Evolutionary conservation across 2,888 invertebrate species (phyloP).

Genomic region (Parapristionchus giblindavisi): DNA sequence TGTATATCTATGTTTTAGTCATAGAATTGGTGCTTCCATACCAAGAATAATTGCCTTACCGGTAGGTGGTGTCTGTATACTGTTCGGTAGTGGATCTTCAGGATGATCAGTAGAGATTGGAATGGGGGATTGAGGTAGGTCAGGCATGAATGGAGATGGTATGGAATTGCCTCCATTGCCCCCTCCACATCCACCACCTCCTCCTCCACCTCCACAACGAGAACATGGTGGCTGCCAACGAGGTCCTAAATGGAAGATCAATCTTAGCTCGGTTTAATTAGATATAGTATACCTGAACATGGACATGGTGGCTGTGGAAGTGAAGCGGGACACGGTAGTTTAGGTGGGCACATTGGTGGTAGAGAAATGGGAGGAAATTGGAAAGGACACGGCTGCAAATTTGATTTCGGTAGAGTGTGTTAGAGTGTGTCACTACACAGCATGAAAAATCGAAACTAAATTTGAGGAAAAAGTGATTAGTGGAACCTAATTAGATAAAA

Average conservation of each 20-base stretch:
- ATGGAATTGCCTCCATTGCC: not conserved
- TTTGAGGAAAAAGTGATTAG: too few relatives aligned
- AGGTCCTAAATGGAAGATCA: not conserved
- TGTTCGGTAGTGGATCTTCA: constrained; percentile 6
- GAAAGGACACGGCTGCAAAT: constrained; percentile 43
- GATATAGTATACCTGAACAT: constrained; percentile 37
- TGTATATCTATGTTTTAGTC: too few relatives aligned
- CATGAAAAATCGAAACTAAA: too few relatives aligned
- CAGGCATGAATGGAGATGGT: not conserved
- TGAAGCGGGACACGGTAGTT: constrained; percentile 42
- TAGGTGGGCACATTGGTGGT: constrained; percentile 41
- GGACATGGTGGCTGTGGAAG: constrained; percentile 47
- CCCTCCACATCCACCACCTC: constrained; percentile 3
- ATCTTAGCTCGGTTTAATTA: too few relatives aligned
- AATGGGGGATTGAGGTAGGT: not conserved
- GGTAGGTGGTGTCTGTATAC: not conserved
- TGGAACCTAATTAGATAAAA: too few relatives aligned
- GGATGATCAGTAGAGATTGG: constrained; percentile 4
- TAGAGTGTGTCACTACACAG: too few relatives aligned
- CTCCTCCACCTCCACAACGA: not conserved
- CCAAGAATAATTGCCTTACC: too few relatives aligned
- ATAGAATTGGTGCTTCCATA: too few relatives aligned
- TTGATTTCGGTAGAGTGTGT: not conserved
- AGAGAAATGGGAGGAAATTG: constrained; percentile 47
- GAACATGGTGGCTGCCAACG: constrained; percentile 12